Evolutionary conservation across 2,113 vertebrate species (phyloP).

Genomic region (Calonectris borealis): DNA sequence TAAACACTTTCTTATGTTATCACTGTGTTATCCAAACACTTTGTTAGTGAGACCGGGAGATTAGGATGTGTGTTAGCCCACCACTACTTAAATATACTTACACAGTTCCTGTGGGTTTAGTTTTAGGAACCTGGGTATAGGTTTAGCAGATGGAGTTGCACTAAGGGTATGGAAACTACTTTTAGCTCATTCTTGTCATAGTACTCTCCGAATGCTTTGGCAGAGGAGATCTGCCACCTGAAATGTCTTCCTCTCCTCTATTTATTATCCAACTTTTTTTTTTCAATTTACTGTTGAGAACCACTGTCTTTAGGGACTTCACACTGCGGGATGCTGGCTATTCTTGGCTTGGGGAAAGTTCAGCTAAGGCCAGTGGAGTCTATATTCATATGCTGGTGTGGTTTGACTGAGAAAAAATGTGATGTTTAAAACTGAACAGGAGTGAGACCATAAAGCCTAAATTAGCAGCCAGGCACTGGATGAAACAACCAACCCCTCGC

Average conservation of each 20-base stretch:
- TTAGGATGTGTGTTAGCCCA: neutral
- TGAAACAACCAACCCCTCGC: neutral
- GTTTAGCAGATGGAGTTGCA: neutral
- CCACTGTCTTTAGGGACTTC: neutral
- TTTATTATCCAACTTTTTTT: neutral
- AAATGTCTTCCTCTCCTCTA: neutral
- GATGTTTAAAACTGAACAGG: neutral
- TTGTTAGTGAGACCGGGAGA: neutral
- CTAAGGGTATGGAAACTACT: neutral
- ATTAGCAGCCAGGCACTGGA: neutral
- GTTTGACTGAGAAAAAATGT: neutral
- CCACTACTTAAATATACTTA: neutral
- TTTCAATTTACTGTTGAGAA: neutral
- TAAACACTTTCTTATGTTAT: constrained; percentile 30
- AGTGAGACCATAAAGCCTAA: neutral
- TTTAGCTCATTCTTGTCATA: neutral
- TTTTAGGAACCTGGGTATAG: neutral
- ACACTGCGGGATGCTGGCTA: neutral
- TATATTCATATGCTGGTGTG: neutral
- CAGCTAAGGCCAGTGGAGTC: neutral
- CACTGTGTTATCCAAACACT: constrained; percentile 25
- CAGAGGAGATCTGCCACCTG: neutral
- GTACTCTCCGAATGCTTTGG: neutral
- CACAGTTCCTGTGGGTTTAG: neutral
- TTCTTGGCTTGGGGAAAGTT: neutral